Evolutionary conservation across 1,140 invertebrate genomes (phyloP), one percentile per base, ranked within the genome.

Genomic region (Achatina immaculata): DNA sequence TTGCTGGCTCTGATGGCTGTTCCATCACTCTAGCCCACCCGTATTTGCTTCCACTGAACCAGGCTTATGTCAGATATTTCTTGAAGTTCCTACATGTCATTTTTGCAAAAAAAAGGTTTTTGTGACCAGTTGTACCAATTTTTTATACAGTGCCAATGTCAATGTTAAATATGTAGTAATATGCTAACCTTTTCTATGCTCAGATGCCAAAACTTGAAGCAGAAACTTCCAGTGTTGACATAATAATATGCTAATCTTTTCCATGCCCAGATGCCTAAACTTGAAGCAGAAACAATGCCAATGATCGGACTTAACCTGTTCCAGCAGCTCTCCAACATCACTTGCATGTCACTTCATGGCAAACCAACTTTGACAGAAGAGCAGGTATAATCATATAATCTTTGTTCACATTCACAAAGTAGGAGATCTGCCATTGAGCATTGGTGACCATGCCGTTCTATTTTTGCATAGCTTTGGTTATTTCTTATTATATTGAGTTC

Each of bases 231-330:
- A 11, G 14, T 77, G 48, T 62, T 77, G 11, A 11, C 24, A 34
- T 1, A 42, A 38, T 71, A 43, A 38, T 43, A 71, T 71, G n/a
- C 1, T 43, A 11, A 51, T 51, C 55, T 84, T 36, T 68, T 79
- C 38, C 40, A 34, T 65, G 80, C 82, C 55, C 85, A 92, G 92
- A 94, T 98, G 89, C 96, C 96, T 0, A 95, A 95, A 83, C 90
- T 98, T 34, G 93, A 95, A 68, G 96, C 96, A 0, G 96, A 97
- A 92, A 94, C 93, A 4, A 97, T 97, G 85, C 97, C 96, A 83
- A 97, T 98, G 94, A 96, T 95, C 77, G 96, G 96, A 4, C 89
- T 98, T 3, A 96, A 95, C 82, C 91, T 98, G 43, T 97, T 97
- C 89, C 96, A 98, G 89, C 96, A 98, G 88, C 90, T 98, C 36